Percentiles rank a stretch among this genome's conserved stretches.
phyloP scores from a whole-genome alignment of 2,113 vertebrate species.

The Peromyscus californicus region DNA sequence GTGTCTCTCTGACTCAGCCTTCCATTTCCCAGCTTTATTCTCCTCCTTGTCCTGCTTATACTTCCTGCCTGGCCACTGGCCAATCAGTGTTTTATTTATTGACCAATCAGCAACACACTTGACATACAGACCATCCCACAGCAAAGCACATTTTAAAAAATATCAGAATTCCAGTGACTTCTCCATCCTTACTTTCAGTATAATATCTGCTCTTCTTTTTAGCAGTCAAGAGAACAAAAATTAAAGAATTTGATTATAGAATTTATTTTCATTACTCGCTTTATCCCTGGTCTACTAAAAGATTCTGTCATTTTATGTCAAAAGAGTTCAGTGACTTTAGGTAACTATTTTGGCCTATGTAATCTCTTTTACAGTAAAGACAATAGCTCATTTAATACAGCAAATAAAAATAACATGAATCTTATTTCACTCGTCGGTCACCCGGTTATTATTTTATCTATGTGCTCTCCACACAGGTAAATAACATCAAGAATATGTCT shows the following conservation, averaged over 20 bases:
- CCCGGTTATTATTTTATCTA: background rate
- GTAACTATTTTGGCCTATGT: constrained; percentile 39
- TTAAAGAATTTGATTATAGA: background rate
- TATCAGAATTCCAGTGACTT: background rate
- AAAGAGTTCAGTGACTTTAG: constrained; percentile 4
- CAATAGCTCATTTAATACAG: constrained; percentile 55
- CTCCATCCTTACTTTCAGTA: background rate
- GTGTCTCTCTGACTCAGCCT: too few species aligned
- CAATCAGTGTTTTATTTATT: too few species aligned
- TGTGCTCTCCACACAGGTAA: background rate
- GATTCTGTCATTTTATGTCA: constrained; percentile 51
- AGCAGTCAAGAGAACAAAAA: constrained; percentile 14
- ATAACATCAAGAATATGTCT: background rate
- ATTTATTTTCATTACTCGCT: constrained; percentile 46
- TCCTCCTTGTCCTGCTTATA: too few species aligned
- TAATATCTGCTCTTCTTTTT: background rate
- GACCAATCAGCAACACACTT: too few species aligned
- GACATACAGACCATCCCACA: too few species aligned
- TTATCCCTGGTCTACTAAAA: constrained; percentile 52
- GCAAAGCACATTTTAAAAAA: background rate
- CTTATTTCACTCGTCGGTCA: constrained; percentile 18
- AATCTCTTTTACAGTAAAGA: constrained; percentile 37
- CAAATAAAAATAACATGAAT: constrained; percentile 63
- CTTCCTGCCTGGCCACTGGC: too few species aligned
- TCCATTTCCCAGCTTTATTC: too few species aligned